Percentiles rank a stretch among this genome's conserved stretches.
Evolutionary conservation across 2,888 invertebrate genomes (phyloP).

Genomic region (Ophion ellenae): DNA sequence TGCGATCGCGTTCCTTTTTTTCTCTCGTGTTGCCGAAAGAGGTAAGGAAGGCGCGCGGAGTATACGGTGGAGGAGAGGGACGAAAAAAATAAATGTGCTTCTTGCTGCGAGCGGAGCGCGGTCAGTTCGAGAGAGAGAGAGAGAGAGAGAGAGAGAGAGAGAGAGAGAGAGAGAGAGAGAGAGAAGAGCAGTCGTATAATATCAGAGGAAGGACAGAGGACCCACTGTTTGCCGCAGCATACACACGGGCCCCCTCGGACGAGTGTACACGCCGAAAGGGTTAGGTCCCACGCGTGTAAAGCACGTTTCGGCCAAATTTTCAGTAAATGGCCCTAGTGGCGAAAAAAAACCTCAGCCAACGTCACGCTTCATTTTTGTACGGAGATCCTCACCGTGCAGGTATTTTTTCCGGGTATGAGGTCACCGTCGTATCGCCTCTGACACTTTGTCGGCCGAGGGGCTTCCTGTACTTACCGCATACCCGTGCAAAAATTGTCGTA

Average conservation of each 20-base stretch:
- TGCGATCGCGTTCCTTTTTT: conserved; percentile 65
- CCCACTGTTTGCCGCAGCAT: conserved; percentile 74
- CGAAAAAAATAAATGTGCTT: conserved; percentile 66
- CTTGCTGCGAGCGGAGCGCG: conserved; percentile 65
- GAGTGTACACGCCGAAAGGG: conserved; percentile 69
- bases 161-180: no score
- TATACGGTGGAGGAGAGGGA: conserved; percentile 23
- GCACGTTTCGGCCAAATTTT: conserved; percentile 59
- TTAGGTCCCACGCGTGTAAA: conserved; percentile 62
- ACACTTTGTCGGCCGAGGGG: background rate
- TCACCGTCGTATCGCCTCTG: background rate
- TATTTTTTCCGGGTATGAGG: conserved; percentile 46
- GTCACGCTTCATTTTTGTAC: conserved; percentile 60
- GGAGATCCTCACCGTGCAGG: conserved; percentile 52
- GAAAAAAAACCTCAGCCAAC: conserved; percentile 60
- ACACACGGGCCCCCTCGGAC: conserved; percentile 5
- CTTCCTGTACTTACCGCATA: background rate
- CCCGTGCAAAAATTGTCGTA: background rate
- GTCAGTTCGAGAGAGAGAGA: conserved; percentile 63
- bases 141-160: no score
- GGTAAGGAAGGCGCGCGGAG: conserved; percentile 24
- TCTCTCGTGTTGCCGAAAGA: conserved; percentile 58
- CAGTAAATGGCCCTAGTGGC: conserved; percentile 42
- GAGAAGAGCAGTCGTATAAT: conserved; percentile 61
- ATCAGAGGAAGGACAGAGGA: conserved; percentile 74